Base-by-base conservation (phyloP, 2,888 invertebrate species). In the Folsomia candida region DNA sequence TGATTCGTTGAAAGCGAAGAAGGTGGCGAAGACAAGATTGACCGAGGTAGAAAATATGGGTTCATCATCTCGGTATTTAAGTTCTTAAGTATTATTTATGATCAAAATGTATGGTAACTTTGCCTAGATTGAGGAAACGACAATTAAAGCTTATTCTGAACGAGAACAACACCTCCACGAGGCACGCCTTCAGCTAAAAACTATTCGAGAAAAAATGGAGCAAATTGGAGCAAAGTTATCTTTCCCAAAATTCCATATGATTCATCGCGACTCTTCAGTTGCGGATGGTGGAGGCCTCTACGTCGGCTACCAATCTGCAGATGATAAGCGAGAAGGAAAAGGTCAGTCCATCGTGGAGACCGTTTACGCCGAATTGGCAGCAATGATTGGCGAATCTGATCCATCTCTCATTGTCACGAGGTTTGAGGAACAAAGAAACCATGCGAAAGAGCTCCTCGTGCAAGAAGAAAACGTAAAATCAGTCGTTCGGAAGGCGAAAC, bases 151-250 rank as follows among this genome's bases (percentile, higher is more conserved):
- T 20, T 78, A 75, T 57, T 70, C 71, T 1, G 70, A 69, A 22
- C 24, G 80, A 64, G 80, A 80, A 58, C 76, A 78, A 66, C 72
- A 71, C 22, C 70, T 80, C 0, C 75, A 76, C 51, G 78, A 78
- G 68, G 71, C 76, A 51, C 70, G 78, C 1, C 51, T 76, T 64
- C 72, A 76, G 26, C 67, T 80, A 20, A 76, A 78, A 64, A 72
- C 75, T 60, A 80, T 80, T 57, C 71, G 78, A n/a, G 78, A 79
- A 26, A 75, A 72, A 67, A 79, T 79, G 78, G 80, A 80, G 37
- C 64, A 71, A 26, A 78, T 80, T 47, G 80, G 80, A 24, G 64
- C 76, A 22, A 78, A 75, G 66, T 63, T 80, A 26, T 73, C 71
- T 20, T 80, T 74, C 28, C 80, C 80, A 29, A 80, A 80, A 70